Percentiles rank a stretch among this genome's conserved stretches.
Evolutionary conservation across 2,113 vertebrate genomes (phyloP).

Genomic region (Clarias macrocephalus): DNA sequence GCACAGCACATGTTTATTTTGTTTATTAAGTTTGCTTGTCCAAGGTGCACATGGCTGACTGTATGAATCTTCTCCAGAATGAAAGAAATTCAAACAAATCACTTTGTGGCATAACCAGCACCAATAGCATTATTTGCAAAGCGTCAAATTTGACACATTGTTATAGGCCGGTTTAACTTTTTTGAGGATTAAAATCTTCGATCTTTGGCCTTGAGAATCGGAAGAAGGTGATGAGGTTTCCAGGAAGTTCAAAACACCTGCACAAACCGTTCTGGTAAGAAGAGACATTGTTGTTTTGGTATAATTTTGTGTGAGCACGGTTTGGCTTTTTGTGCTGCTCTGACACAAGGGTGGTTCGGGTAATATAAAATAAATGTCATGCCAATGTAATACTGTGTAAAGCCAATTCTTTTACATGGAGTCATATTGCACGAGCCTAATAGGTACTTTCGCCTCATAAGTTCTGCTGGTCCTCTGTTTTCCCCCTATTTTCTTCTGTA

Average conservation of each 20-base stretch:
- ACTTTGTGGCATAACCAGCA: neutral
- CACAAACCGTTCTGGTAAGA: neutral
- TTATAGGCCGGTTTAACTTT: neutral
- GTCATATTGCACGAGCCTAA: neutral
- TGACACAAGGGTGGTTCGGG: neutral
- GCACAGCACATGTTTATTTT: neutral
- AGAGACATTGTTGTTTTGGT: neutral
- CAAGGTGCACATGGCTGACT: neutral
- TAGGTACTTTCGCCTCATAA: neutral
- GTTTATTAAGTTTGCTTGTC: neutral
- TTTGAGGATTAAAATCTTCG: neutral
- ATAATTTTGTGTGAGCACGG: neutral
- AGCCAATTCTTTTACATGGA: neutral
- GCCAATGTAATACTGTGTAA: neutral
- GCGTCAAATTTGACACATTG: neutral
- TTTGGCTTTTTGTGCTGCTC: neutral
- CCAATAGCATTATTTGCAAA: neutral
- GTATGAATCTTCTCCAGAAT: neutral
- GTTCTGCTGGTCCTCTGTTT: slow-evolving; percentile 12
- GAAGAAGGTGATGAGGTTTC: neutral
- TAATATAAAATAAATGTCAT: neutral
- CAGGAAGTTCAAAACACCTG: neutral
- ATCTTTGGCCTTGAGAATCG: neutral
- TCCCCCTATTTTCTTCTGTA: slow-evolving; percentile 10
- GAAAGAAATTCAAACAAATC: neutral